phyloP scores from a whole-genome alignment of 1,140 invertebrate species.

The Carposina sasakii region DNA sequence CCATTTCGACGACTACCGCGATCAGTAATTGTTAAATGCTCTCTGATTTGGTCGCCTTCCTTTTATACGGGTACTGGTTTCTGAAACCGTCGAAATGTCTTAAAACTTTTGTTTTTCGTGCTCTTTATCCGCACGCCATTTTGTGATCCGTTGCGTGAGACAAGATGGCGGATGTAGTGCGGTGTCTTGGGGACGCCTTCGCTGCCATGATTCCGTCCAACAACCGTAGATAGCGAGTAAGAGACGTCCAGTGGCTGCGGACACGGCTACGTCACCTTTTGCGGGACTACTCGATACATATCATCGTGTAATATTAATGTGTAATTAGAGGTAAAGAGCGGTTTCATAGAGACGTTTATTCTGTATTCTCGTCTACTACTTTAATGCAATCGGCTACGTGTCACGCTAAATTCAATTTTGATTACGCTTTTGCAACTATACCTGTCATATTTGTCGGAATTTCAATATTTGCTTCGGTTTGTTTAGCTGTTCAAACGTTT shows the following conservation, averaged over 20 bases:
- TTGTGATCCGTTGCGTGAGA: constrained; percentile 7
- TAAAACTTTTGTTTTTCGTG: constrained; percentile 28
- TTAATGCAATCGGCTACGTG: constrained; percentile 64
- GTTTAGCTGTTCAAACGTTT: not conserved
- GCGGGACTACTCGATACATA: constrained; percentile 72
- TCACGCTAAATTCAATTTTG: constrained; percentile 58
- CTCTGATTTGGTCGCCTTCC: constrained; percentile 19
- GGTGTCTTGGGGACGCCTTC: constrained; percentile 33
- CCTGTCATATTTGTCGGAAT: no score
- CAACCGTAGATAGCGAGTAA: constrained; percentile 68
- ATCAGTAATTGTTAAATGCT: constrained; percentile 19
- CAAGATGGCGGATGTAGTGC: constrained; percentile 19
- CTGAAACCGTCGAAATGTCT: constrained; percentile 16
- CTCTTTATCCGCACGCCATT: constrained; percentile 16
- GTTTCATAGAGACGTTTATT: constrained; percentile 71
- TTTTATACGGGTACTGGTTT: not conserved
- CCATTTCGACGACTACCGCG: constrained; percentile 17
- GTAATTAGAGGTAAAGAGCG: constrained; percentile 66
- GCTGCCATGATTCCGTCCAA: constrained; percentile 71
- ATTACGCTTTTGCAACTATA: no score
- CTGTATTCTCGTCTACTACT: constrained; percentile 65
- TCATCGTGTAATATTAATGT: constrained; percentile 71
- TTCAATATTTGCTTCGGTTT: not conserved
- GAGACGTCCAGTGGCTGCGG: constrained; percentile 70
- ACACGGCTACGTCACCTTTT: constrained; percentile 70